Base-by-base conservation (phyloP, 2,797 vertebrate genomes). In the Otolemur crassicaudatus region DNA sequence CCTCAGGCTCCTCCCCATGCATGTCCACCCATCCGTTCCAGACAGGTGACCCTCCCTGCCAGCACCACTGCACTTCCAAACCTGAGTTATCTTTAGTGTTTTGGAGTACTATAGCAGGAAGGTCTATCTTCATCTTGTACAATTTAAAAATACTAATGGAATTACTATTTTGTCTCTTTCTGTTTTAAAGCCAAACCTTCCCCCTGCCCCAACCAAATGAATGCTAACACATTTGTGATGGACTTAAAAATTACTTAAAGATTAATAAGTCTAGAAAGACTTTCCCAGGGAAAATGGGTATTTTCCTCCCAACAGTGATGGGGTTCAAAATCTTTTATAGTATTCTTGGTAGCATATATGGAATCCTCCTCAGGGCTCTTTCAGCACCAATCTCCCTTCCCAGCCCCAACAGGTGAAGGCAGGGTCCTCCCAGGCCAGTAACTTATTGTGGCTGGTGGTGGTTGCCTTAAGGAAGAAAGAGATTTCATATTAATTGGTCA, bases 121-220 rank as follows among this genome's bases (percentile, higher is more conserved):
- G 86, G 90, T 89, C 83, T 91, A n/a, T 37, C 46, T 93, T 83
- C 72, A 90, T 76, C 61, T 77, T 87, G 43, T 77, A 40, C 9
- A 29, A 65, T 85, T 96, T 75, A 82, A 93, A 92, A 93, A 70
- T 76, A 65, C 31, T 67, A 79, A 88, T 70, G 29, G 89, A 53
- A 94, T 79, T 72, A 79, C 63, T 65, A 46, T n/a, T 93, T 87
- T 70, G 69, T 93, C 58, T 91, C 43, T 90, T 77, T 84, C 61
- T 69, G 31, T 91, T 96, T 94, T 73, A 69, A 93, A 94, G 70
- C 27, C 67, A 87, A 17, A 85, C n/a, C 14, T 82, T 46, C 73
- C 75, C 49, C 87, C 29, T 12, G 4, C 49, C 49, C 49, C 4
- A 4, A 53, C 49, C 49, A 14, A 14, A 53, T 53, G 49, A 85